Conservation (phyloP, 2,888 invertebrate genomes). For the Allolobophora icterica region DNA sequence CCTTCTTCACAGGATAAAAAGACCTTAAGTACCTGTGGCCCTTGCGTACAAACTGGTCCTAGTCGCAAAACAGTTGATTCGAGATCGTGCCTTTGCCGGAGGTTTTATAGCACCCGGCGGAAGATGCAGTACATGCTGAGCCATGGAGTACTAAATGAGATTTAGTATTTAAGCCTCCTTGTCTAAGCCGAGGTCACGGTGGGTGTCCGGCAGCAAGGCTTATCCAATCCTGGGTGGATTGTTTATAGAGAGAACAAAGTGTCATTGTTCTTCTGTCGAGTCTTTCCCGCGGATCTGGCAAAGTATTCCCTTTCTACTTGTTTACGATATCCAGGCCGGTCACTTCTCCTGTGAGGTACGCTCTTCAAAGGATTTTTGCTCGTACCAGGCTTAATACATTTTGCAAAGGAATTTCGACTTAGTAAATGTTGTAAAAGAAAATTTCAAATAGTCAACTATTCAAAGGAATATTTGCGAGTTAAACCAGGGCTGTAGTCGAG, state of each 20-base stretch:
- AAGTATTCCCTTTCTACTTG: background rate
- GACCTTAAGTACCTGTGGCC: background rate
- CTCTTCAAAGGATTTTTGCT: background rate
- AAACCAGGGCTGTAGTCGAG: too few species aligned
- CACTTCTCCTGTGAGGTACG: background rate
- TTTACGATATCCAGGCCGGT: background rate
- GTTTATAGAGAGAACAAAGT: background rate
- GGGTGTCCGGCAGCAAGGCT: background rate
- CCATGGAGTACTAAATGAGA: too few species aligned
- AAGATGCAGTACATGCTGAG: background rate
- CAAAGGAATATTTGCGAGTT: too few species aligned
- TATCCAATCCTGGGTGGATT: background rate
- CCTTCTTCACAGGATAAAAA: background rate
- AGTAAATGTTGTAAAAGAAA: background rate
- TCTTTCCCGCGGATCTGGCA: background rate
- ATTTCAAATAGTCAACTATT: too few species aligned
- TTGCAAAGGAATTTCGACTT: background rate
- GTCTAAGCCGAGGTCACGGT: background rate
- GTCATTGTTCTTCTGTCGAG: background rate
- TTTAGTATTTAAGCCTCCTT: too few species aligned
- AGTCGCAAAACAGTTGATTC: background rate
- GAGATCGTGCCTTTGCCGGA: background rate
- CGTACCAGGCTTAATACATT: background rate
- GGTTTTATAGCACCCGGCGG: background rate
- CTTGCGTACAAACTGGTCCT: background rate